Conservation (phyloP, 2,797 vertebrate species). For the Molossus molossus region DNA sequence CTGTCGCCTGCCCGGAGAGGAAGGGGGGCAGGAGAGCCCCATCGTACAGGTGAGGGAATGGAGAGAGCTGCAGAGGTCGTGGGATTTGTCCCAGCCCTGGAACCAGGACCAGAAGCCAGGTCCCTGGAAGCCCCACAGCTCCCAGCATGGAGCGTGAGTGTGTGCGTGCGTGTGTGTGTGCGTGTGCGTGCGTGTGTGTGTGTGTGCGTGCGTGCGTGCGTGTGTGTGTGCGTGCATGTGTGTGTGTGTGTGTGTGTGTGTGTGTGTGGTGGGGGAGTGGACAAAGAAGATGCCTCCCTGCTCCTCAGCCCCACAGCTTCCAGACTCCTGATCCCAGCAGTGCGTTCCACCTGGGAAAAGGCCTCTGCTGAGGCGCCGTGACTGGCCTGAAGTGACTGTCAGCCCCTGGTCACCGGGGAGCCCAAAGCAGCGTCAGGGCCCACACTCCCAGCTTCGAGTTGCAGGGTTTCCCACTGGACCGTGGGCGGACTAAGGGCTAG, state of each 20-base stretch:
- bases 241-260: not conserved
- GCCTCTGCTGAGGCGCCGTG: not conserved
- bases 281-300: not conserved
- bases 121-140: not conserved
- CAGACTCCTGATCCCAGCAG: not conserved
- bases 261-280: not conserved
- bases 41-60: not conserved
- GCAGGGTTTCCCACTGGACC: not conserved
- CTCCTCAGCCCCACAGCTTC: not conserved
- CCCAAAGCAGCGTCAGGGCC: fast-evolving
- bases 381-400: not conserved
- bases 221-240: not conserved
- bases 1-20: not conserved
- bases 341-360: not conserved
- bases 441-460: not conserved
- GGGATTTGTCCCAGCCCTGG: not conserved
- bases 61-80: not conserved
- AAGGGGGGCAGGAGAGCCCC: not conserved
- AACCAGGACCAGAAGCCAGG: not conserved
- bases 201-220: not conserved
- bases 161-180: not conserved
- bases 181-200: not conserved
- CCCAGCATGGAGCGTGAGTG: too few relatives aligned
- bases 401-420: not conserved
- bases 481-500: not conserved